phyloP scores from a whole-genome alignment of 1,140 invertebrate species.

The Trachymyrmex cornetzi region DNA sequence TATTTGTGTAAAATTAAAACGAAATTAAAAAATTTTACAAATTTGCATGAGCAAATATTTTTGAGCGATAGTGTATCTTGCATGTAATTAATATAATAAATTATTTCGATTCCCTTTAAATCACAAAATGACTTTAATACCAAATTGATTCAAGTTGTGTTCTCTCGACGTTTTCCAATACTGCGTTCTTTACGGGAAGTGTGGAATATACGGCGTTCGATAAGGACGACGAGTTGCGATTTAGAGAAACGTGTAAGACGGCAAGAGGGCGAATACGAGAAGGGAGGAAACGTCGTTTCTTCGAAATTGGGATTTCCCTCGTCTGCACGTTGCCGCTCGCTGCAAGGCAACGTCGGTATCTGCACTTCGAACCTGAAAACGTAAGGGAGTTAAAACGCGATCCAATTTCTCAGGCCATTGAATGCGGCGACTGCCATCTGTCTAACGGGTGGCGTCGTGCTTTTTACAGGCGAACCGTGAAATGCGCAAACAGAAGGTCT shows the following conservation, averaged over 20 bases:
- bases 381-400: slow-evolving; percentile 87
- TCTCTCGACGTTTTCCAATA: background rate
- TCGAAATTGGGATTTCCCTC: slow-evolving; percentile 55
- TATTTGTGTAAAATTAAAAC: too few relatives aligned
- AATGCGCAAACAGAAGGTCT: slow-evolving; percentile 87
- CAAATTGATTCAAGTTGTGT: slow-evolving; percentile 2
- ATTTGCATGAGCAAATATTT: too few relatives aligned
- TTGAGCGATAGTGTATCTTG: too few relatives aligned
- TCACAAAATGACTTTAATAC: background rate
- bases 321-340: slow-evolving; percentile 47
- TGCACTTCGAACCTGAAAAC: slow-evolving; percentile 78
- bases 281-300: slow-evolving; percentile 39
- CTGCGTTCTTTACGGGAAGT: background rate
- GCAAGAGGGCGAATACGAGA: slow-evolving; percentile 23
- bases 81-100: background rate
- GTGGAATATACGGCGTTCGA: slow-evolving; percentile 32
- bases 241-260: slow-evolving; percentile 35
- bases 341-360: slow-evolving; percentile 64
- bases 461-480: slow-evolving; percentile 87
- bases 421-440: slow-evolving; percentile 87
- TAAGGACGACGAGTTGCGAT: slow-evolving; percentile 52
- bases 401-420: slow-evolving; percentile 87
- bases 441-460: slow-evolving; percentile 83
- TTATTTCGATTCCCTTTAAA: background rate
- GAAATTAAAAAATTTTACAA: too few relatives aligned